Percentiles rank a stretch among this genome's conserved stretches.
phyloP scores from a whole-genome alignment of 1,140 invertebrate genomes.

The Drosophila lowei region DNA sequence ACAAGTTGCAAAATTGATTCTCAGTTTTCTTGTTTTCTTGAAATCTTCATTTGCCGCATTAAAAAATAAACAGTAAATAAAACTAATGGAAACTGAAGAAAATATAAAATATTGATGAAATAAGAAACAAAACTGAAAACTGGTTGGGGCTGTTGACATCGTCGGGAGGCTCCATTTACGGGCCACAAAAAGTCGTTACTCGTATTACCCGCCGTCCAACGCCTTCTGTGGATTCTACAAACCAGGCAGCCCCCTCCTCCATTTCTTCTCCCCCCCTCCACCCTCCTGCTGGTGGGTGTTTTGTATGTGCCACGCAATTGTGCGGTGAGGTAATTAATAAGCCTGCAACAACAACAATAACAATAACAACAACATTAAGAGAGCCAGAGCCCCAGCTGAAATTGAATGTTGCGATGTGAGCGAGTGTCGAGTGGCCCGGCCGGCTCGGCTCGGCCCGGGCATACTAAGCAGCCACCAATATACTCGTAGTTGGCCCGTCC shows the following conservation, averaged over 20 bases:
- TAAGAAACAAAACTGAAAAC: slow-evolving; percentile 25
- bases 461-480: slow-evolving; percentile 65
- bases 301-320: slow-evolving; percentile 74
- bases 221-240: slow-evolving; percentile 75
- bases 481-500: slow-evolving; percentile 18
- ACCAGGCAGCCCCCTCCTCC: slow-evolving; percentile 7
- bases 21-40: slow-evolving; percentile 52
- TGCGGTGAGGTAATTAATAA: slow-evolving; percentile 80
- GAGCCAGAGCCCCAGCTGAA: slow-evolving; percentile 49
- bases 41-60: slow-evolving; percentile 62
- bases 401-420: slow-evolving; percentile 56
- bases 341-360: slow-evolving; percentile 45
- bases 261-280: not conserved
- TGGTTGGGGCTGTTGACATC: slow-evolving; percentile 64
- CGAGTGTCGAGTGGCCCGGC: slow-evolving; percentile 32
- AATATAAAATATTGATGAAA: slow-evolving; percentile 36
- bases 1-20: slow-evolving; percentile 74
- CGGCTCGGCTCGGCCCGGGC: slow-evolving; percentile 42
- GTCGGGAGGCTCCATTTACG: slow-evolving; percentile 70
- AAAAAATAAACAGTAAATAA: slow-evolving; percentile 47
- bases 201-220: slow-evolving; percentile 68
- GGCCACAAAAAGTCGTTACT: slow-evolving; percentile 47
- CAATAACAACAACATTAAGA: not conserved
- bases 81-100: slow-evolving; percentile 17
- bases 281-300: slow-evolving; percentile 43